These are phyloP conservation scores for Pseudorectes ferrugineus DNA, from an alignment of 2,113 vertebrate species.

Conservation along the genomic window DNA sequence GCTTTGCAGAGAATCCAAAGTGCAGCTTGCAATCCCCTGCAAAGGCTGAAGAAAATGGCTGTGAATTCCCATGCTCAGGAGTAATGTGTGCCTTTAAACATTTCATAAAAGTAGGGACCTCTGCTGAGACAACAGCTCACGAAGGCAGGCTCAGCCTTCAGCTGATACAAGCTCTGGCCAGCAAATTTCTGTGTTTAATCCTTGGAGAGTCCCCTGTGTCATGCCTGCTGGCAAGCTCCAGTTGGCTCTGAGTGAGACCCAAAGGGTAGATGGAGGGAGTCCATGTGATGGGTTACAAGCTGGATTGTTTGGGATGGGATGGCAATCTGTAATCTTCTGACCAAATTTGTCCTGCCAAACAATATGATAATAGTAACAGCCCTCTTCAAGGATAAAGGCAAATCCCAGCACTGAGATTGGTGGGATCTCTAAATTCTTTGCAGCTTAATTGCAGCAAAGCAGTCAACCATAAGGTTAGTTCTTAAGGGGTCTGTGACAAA, in stretches of 20 bases:
- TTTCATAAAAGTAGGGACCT: background rate
- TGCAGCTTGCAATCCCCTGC: background rate
- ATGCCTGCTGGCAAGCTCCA: background rate
- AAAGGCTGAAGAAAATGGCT: background rate
- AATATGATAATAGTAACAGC: background rate
- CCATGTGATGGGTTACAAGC: background rate
- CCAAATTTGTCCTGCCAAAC: background rate
- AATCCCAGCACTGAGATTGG: background rate
- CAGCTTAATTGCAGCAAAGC: background rate
- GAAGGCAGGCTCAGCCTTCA: background rate
- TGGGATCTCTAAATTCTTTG: background rate
- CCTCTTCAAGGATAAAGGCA: background rate
- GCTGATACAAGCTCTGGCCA: background rate
- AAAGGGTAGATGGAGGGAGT: background rate
- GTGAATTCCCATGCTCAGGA: background rate
- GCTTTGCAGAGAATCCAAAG: slow-evolving; percentile 2
- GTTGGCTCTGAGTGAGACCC: background rate
- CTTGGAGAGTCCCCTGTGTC: background rate
- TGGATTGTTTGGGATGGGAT: background rate
- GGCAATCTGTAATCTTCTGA: background rate
- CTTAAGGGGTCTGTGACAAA: background rate
- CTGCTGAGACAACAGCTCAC: background rate
- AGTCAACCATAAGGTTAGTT: background rate
- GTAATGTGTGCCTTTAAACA: background rate
- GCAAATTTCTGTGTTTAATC: background rate